Base-by-base conservation (phyloP, 2,113 vertebrate species). In the Lycocorax pyrrhopterus region DNA sequence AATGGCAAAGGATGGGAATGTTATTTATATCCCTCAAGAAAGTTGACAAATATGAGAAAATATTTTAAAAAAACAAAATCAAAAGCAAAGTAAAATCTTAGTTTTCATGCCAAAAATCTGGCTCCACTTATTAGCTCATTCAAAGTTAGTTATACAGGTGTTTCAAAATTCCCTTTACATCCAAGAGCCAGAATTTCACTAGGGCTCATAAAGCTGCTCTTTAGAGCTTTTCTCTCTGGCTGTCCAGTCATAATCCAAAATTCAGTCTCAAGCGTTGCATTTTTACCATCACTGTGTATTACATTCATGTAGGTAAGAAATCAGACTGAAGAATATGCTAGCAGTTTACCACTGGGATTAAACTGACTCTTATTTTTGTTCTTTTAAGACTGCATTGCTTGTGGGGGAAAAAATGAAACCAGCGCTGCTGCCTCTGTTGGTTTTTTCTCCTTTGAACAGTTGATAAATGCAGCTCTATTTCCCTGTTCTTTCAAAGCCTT, bases 271-370 rank as follows among this genome's bases (percentile, higher is more conserved):
- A 96, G 73, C 72, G 47, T 59, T 94, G 82, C 58, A 77, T 93
- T 96, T 96, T 81, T 94, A 88, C 74, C 86, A 94, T 86, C 90
- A 90, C 58, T 82, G 76, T 33, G 6, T 87, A 96, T 95, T 97
- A 93, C 88, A 94, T 81, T 94, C 92, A 93, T n/a, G 12, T 84
- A 80, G 76, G 79, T 92, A 96, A 96, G 87, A 93, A 97, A 96
- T 87, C 88, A 97, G 89, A 52, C 44, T 88, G 90, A 95, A 95
- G 86, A 96, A 94, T 43, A 96, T 67, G 26, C 5, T 66, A 93
- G 93, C 86, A 94, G 88, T 96, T 96, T 94, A 86, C 79, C 58
- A 88, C 69, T 82, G 89, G 85, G 95, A 96, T 97, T 96, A 94
- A 25, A 96, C 35, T 82, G 71, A 94, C n/a, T 51, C 76, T 90